Base-by-base conservation (phyloP, 2,797 vertebrate species). In the Gallinago nigripennis region DNA sequence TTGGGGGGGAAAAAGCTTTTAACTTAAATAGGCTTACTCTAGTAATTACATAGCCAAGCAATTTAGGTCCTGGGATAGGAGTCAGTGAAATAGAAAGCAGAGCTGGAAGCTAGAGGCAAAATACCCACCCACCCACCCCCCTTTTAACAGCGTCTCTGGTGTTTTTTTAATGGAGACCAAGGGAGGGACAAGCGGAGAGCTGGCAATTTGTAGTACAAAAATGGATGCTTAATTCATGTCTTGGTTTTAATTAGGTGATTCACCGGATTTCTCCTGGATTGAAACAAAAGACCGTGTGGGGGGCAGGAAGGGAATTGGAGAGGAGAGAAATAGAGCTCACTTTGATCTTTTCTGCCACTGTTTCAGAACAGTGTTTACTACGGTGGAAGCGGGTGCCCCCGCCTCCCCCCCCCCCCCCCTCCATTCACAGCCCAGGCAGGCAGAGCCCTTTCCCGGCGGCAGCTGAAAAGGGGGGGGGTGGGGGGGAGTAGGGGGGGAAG, bases 41-140 rank as follows among this genome's bases (percentile, higher is more conserved):
- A 98, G 99, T 99, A 99, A 99, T 99, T 99, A 99, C 98, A 99
- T 97, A 98, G 99, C 96, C 98, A 98, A 98, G 98, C 98, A 99
- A 99, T 99, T 98, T 98, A 98, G 98, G 98, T 98, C 97, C 98
- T 98, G 98, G 98, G 98, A 98, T 98, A 98, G 96, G 63, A 98
- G 98, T 98, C 98, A 97, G 98, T 98, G 98, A 99, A 98, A 98
- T 86, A 98, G 98, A 98, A 98, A 98, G 97, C 97, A 98, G 97
- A 98, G 97, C 96, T 98, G 97, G 97, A 98, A 98, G 98, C 98
- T 98, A 97, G 97, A 98, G 98, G 98, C 98, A 98, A 98, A 98
- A 98, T 96, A 96, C 80, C 76, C 92, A 33, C 31, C 31, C 54
- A 12, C 92, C 97, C 96, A 88, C 90, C 94, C 94, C 96, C 90